Conservation (phyloP, 2,888 invertebrate genomes). For the Coremacera marginata region DNA sequence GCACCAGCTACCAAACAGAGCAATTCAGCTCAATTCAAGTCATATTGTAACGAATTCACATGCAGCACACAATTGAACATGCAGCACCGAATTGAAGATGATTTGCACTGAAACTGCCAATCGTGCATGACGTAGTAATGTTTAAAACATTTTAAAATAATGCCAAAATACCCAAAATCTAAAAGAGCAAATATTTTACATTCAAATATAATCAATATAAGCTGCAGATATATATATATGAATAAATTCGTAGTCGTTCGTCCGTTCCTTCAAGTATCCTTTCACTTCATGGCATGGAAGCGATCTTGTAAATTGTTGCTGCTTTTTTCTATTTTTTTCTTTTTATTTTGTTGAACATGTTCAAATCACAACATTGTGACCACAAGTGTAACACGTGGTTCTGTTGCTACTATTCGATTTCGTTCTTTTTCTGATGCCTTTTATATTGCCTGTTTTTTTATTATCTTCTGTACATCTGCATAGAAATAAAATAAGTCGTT, state of each 20-base stretch:
- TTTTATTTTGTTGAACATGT: no score
- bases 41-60: slow-evolving; percentile 7
- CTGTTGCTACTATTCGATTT: background rate
- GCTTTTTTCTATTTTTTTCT: background rate
- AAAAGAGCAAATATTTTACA: background rate
- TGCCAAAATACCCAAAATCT: background rate
- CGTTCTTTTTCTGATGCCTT: background rate
- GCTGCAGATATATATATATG: background rate
- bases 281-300: background rate
- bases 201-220: background rate
- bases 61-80: slow-evolving; percentile 17
- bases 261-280: background rate
- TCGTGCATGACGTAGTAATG: slow-evolving; percentile 59
- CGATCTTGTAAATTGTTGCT: background rate
- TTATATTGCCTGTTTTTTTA: background rate
- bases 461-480: background rate
- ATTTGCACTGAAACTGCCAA: slow-evolving; percentile 65
- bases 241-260: background rate
- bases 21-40: slow-evolving; percentile 18
- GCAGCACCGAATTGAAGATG: slow-evolving; percentile 48
- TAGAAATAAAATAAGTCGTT: slow-evolving; percentile 28
- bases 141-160: slow-evolving; percentile 7
- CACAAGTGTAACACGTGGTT: background rate
- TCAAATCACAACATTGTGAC: background rate
- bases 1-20: background rate